Conservation (phyloP, 2,113 vertebrate species). For the Elgaria multicarinata region DNA sequence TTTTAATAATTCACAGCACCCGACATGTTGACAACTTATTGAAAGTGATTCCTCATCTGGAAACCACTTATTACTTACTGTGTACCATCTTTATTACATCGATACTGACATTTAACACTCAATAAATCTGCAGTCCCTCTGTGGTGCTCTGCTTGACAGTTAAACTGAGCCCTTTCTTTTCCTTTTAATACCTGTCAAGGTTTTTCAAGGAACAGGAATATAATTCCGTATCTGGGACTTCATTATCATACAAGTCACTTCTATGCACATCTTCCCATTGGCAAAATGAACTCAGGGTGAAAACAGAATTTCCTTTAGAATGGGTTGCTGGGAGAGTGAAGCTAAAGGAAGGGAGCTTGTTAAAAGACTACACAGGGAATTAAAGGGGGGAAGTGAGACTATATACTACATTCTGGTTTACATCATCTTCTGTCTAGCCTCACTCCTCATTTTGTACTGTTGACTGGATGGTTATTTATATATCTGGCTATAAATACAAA, state of each 20-base stretch:
- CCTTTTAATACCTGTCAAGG: conserved; percentile 36
- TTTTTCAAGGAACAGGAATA: conserved; percentile 37
- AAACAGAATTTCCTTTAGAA: conserved; percentile 9
- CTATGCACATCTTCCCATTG: conserved; percentile 18
- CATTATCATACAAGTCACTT: conserved; percentile 45
- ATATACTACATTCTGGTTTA: not conserved
- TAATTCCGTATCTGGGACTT: conserved; percentile 25
- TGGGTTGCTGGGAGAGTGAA: conserved; percentile 9
- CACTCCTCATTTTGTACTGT: not conserved
- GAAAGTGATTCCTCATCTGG: conserved; percentile 69
- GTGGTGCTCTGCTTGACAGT: conserved; percentile 46
- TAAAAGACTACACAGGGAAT: not conserved
- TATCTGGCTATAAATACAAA: not conserved
- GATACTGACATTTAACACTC: conserved; percentile 72
- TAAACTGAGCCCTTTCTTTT: conserved; percentile 50
- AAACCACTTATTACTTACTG: conserved; percentile 62
- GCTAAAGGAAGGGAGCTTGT: not conserved
- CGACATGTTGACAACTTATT: conserved; percentile 70
- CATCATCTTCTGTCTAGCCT: not conserved
- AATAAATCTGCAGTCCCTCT: conserved; percentile 69
- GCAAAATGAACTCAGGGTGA: conserved; percentile 32
- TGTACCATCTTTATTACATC: conserved; percentile 70
- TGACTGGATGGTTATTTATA: not conserved
- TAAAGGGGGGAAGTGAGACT: not conserved
- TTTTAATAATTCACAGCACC: conserved; percentile 61